Conservation (phyloP, 2,113 vertebrate species). For the Tylochromis polylepis region DNA sequence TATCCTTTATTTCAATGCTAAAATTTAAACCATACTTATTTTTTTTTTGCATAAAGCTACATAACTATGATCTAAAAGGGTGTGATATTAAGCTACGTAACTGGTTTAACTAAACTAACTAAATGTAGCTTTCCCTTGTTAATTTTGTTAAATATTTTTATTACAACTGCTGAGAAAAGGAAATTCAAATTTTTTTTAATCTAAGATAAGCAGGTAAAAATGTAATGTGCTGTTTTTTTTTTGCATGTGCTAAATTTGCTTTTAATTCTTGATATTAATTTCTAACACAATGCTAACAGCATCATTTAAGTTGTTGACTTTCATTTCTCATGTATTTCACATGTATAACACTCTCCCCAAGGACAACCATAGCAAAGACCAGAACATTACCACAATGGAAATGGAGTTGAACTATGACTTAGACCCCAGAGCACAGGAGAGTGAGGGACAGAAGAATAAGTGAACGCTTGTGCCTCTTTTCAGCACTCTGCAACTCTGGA, state of each 20-base stretch:
- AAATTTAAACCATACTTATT: neutral
- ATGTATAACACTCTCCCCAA: conserved; percentile 3
- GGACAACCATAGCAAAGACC: conserved; percentile 26
- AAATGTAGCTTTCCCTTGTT: neutral
- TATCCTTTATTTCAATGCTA: neutral
- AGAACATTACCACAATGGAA: conserved; percentile 59
- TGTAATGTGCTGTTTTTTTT: neutral
- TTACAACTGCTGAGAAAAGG: neutral
- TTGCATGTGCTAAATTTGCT: neutral
- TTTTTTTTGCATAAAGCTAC: neutral
- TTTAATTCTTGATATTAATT: neutral
- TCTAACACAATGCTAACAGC: neutral
- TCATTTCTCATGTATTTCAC: conserved; percentile 14
- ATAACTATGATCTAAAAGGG: neutral
- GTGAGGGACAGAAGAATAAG: conserved; percentile 47
- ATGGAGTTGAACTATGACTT: conserved; percentile 64
- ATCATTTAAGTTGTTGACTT: conserved; percentile 7
- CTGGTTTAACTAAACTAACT: neutral
- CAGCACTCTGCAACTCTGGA: conserved; percentile 62
- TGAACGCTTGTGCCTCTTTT: conserved; percentile 66
- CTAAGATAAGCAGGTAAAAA: neutral
- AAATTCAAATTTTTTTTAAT: neutral
- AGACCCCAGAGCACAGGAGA: conserved; percentile 28
- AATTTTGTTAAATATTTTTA: neutral
- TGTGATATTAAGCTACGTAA: neutral